A percentile compares a stretch with the other conserved stretches of the same genome.
These are phyloP conservation scores for Arenaria interpres DNA, from an alignment of 2,113 vertebrate genomes.

Conservation along the genomic window DNA sequence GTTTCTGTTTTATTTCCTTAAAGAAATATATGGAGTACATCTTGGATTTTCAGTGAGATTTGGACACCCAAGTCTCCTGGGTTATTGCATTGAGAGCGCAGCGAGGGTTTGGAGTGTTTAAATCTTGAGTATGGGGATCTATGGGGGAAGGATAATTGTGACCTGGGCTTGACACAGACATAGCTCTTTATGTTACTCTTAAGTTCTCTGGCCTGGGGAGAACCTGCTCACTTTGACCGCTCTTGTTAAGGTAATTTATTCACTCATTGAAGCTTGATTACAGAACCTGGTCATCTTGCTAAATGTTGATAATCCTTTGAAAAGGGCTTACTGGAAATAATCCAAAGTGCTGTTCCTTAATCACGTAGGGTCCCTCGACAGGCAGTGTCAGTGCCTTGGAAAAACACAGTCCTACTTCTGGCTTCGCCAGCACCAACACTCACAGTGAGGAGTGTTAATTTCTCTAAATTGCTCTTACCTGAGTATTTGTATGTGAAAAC, in stretches of 20 bases:
- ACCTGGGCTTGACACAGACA: not conserved
- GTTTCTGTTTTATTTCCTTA: not conserved
- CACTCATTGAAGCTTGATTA: not conserved
- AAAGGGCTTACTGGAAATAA: conserved; percentile 58
- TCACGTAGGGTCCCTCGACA: not conserved
- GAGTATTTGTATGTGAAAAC: not conserved
- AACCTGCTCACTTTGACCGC: not conserved
- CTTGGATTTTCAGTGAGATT: not conserved
- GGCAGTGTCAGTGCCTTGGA: not conserved
- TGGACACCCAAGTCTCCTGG: not conserved
- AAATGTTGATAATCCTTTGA: conserved; percentile 46
- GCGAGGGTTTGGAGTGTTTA: not conserved
- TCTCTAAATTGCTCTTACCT: not conserved
- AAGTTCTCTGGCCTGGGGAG: not conserved
- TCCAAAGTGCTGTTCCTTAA: conserved; percentile 45
- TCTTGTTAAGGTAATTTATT: conserved; percentile 15
- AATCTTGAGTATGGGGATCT: not conserved
- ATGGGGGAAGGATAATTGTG: not conserved
- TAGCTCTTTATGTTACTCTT: not conserved
- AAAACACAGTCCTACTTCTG: not conserved
- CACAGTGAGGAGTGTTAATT: not conserved
- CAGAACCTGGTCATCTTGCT: conserved; percentile 30
- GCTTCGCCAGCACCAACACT: not conserved
- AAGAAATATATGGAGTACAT: not conserved
- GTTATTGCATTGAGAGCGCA: not conserved